Base-by-base conservation (phyloP, 2,888 invertebrate genomes). In the Lycocerus yunnanus region DNA sequence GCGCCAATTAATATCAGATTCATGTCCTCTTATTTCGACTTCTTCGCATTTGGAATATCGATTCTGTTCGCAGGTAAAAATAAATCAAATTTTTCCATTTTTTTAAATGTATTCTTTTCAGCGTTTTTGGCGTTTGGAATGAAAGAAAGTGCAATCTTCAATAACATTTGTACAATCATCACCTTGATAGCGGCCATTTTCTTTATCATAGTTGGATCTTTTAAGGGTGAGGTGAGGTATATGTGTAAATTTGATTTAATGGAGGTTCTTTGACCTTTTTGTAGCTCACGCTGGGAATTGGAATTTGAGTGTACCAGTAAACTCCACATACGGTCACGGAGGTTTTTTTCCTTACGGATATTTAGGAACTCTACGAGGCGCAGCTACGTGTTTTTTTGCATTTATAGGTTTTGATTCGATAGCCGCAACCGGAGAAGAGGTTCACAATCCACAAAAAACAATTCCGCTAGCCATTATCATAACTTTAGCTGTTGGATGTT, bases 341-440 rank as follows among this genome's bases (percentile, higher is more conserved):
- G 97, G 97, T 3, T 97, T 97, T 86, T 92, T 93, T 74, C 97
- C 97, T 0, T 97, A 92, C 85, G 97, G 96, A 0, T 82, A 94
- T 20, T 89, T 91, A 0, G 97, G 95, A 3, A 91, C 95, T 80
- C 92, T 95, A 78, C 91, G 91, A 76, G 95, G 95, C 0, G 94
- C 95, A 1, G 94, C 95, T 0, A 93, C 92, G 5, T 95, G 95
- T 85, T 97, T 97, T 88, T 97, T 97, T 85, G 96, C 95, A 5
- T 97, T 97, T 84, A 95, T 97, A 74, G 97, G 97, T 0, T 97
- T 97, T 87, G 97, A 97, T 88, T 94, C 94, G 84, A 95, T 95
- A 73, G 95, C 95, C n/a, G 94, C 95, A 0, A 93, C 94, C n/a
- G 94, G 97, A 6, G 97, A 97, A 86, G 97, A 98, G 87, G 97